Base-by-base conservation (phyloP, 2,797 vertebrate species). In the Avahi laniger region DNA sequence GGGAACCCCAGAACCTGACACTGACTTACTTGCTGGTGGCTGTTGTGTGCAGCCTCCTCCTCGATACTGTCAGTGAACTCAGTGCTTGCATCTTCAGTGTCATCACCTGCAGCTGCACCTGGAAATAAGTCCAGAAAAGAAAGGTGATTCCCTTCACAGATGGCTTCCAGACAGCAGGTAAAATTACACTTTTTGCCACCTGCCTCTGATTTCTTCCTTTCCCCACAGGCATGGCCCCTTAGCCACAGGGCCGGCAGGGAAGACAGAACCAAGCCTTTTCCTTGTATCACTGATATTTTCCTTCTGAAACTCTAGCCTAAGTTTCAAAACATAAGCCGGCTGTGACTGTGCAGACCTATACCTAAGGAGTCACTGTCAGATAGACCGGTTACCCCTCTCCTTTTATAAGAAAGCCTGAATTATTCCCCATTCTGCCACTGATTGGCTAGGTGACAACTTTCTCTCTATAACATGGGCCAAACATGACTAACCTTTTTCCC, bases 31-130 rank as follows among this genome's bases (percentile, higher is more conserved):
- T 98, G 98, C 65, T 96, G 97, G 35, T 79, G 87, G 90, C 69
- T 43, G 38, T 96, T 96, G 30, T 95, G 97, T 59, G 98, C 93
- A 69, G 98, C 98, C 41, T 99, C 98, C 78, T 99, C 98, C 86
- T 99, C 99, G 0, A 98, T 94, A 69, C 98, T 99, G 93, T 98
- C 97, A 0, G 98, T 98, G 92, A 98, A 99, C 84, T 98, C 98
- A n/a, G 98, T 98, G 97, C 97, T 98, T 5, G 95, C 76, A 28
- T 98, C 98, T 83, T 98, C 98, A 0, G 80, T 89, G 28, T 97
- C 97, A 0, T 97, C 83, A 1, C 97, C 98, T 22, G 89, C 26
- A 5, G 94, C 48, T 72, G 96, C 93, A 94, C 98, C 99, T 99
- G 94, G 79, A 94, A 98, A 48, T n/a, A 63, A 97, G 81, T 61